phyloP scores from a whole-genome alignment of 2,888 invertebrate species.

The Chymomyza caudatula region DNA sequence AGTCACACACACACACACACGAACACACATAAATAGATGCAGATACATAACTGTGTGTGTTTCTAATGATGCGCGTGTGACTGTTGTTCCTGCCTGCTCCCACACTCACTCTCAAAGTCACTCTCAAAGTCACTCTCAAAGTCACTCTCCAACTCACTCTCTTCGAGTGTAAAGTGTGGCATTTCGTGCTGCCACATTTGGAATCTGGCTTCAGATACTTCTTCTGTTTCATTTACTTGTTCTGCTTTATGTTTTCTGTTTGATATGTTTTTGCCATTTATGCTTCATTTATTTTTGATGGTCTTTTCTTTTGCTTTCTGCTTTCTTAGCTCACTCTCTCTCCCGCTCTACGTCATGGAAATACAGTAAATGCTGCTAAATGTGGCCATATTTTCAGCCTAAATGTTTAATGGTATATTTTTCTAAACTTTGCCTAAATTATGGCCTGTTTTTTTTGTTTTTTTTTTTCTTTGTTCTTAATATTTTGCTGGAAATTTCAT shows the following conservation, averaged over 20 bases:
- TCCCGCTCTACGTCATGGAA: too few species aligned
- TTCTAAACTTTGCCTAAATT: conserved; percentile 8
- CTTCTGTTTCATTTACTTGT: not conserved
- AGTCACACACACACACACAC: conserved; percentile 38
- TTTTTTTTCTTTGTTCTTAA: conserved; percentile 5
- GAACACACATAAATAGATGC: not conserved
- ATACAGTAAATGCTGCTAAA: not conserved
- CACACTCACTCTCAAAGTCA: not conserved
- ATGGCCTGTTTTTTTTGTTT: conserved; percentile 5
- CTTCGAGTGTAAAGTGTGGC: too few species aligned
- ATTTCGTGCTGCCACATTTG: not conserved
- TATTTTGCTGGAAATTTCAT: not conserved
- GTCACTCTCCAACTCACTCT: not conserved
- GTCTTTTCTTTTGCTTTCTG: conserved; percentile 13
- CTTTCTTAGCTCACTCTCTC: conserved; percentile 9
- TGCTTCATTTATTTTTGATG: conserved; percentile 69
- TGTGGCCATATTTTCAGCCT: not conserved
- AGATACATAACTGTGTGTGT: not conserved
- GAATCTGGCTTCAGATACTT: not conserved
- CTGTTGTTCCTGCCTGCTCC: conserved; percentile 2
- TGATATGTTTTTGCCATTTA: conserved; percentile 54
- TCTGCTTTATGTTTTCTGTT: conserved; percentile 6
- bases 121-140: too few species aligned
- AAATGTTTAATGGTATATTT: conserved; percentile 43
- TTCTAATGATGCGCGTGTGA: not conserved